These are phyloP conservation scores for Octodonta nipae DNA, from an alignment of 2,888 invertebrate genomes.

Conservation along the genomic window DNA sequence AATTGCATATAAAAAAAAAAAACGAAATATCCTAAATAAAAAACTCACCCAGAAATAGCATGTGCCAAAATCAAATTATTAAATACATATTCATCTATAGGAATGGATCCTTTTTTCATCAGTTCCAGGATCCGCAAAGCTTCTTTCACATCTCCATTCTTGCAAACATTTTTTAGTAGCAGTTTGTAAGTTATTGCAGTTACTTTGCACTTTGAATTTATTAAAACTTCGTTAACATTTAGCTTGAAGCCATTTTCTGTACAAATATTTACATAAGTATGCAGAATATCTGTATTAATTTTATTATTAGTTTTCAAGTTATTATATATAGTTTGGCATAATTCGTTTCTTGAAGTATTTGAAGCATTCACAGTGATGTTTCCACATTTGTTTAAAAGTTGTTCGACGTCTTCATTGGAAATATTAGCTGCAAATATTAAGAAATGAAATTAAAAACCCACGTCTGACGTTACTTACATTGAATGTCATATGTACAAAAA, in stretches of 20 bases:
- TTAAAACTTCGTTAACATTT: slow-evolving; percentile 37
- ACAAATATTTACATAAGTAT: slow-evolving; percentile 44
- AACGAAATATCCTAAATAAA: slow-evolving; percentile 7
- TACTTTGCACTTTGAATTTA: slow-evolving; percentile 38
- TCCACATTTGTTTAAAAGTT: slow-evolving; percentile 44
- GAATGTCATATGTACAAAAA: too few species aligned
- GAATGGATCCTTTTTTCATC: slow-evolving; percentile 43
- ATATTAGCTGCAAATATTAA: slow-evolving; percentile 22
- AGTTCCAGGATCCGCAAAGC: slow-evolving; percentile 44
- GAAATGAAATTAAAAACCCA: too few species aligned
- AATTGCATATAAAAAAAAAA: slow-evolving; percentile 1
- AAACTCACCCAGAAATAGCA: slow-evolving; percentile 39
- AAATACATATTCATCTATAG: slow-evolving; percentile 45
- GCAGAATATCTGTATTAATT: slow-evolving; percentile 40
- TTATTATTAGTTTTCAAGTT: slow-evolving; percentile 37
- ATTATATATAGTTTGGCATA: slow-evolving; percentile 44
- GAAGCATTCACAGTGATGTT: slow-evolving; percentile 42
- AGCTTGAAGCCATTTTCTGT: slow-evolving; percentile 43
- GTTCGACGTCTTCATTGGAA: slow-evolving; percentile 36
- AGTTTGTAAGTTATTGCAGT: slow-evolving; percentile 43
- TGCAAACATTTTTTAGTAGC: slow-evolving; percentile 43
- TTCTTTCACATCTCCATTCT: slow-evolving; percentile 44
- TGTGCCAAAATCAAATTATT: slow-evolving; percentile 48
- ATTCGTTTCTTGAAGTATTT: slow-evolving; percentile 34
- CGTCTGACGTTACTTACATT: too few species aligned